phyloP scores from a whole-genome alignment of 1,140 invertebrate genomes.

The Trachymyrmex cornetzi region DNA sequence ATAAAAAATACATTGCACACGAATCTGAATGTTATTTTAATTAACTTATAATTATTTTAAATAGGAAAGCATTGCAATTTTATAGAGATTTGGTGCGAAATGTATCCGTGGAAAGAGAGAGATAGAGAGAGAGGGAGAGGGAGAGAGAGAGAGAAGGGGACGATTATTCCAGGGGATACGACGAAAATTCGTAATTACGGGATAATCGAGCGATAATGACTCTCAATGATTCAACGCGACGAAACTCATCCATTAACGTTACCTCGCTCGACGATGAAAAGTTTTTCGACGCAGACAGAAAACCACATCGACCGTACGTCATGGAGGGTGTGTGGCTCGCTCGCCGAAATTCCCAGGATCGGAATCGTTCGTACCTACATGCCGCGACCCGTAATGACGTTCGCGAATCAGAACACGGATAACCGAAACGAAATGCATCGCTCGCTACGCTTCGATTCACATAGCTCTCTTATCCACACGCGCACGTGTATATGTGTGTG shows the following conservation, averaged over 20 bases:
- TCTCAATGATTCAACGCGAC: conserved; percentile 37
- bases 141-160: too few relatives aligned
- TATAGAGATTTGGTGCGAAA: conserved; percentile 11
- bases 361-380: conserved; percentile 30
- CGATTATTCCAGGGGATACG: not conserved
- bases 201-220: conserved; percentile 52
- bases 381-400: conserved; percentile 68
- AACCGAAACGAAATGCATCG: conserved; percentile 72
- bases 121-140: too few relatives aligned
- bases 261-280: conserved; percentile 11
- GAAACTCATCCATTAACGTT: conserved; percentile 49
- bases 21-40: not conserved
- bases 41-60: conserved; percentile 21
- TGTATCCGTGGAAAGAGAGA: not conserved
- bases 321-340: conserved; percentile 13
- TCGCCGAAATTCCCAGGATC: conserved; percentile 48
- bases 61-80: conserved; percentile 24
- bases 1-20: not conserved
- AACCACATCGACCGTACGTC: conserved; percentile 29
- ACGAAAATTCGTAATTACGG: conserved; percentile 55
- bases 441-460: conserved; percentile 64
- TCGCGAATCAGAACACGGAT: conserved; percentile 67
- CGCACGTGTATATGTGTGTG: too few relatives aligned
- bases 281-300: conserved; percentile 45
- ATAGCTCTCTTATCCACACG: conserved; percentile 23